Base-by-base conservation (phyloP, 2,888 invertebrate species). In the Orthosia gothica region DNA sequence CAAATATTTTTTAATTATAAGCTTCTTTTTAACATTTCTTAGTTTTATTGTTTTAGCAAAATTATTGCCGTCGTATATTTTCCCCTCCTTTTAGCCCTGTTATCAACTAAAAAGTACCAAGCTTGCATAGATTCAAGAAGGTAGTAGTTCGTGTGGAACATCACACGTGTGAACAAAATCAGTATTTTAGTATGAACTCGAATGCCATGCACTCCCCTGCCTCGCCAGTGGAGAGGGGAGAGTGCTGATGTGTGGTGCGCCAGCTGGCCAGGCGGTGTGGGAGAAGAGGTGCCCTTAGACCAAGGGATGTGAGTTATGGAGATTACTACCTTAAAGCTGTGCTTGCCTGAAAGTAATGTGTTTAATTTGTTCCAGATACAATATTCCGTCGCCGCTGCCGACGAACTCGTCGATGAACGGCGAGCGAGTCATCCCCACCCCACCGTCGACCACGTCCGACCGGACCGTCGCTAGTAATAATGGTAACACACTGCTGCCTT, bases 161-260 rank as follows among this genome's bases (percentile, higher is more conserved):
- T 32, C 32, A 32, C 26, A 26, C 32, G 32, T 32, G 5, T 32
- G 32, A 32, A 32, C 5, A 32, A 32, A 32, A 32, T 0, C 5
- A 32, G 32, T 32, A 5, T 5, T 32, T 32, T 5, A 32, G 32
- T 32, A 98, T 98, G 98, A 98, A 98, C 96, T 98, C 98, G 72
- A 98, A 98, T 96, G 98, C 98, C 62, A 98, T 98, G 98, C 98
- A 99, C 97, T 99, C 97, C 99, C 99, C 18, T 99, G 99, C 95
- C 97, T 99, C 81, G 97, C 98, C 90, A 63, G 88, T 54, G 92
- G 88, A 76, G 89, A 62, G 94, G 98, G 98, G 26, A 74, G 81
- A 12, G 87, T 83, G 75, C 81, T 83, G 52, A 84, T 79, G 3
- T 83, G 99, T 96, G 97, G 97, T 81, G 26, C 89, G 98, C 88